Conservation (phyloP, 1,140 invertebrate genomes). For the Drosophila arawakana region DNA sequence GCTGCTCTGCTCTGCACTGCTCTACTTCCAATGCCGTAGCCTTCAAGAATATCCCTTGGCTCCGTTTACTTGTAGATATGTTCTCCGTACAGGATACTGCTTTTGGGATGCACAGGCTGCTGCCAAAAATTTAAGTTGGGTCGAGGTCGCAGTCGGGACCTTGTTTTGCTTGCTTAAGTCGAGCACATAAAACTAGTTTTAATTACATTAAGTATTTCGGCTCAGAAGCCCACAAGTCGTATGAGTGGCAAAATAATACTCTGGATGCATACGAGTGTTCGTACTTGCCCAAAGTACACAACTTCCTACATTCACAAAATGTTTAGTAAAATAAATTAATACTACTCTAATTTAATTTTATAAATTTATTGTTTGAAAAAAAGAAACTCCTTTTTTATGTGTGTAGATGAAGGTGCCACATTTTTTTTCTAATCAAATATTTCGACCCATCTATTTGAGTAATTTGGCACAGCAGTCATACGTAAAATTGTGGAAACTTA, state of each 20-base stretch:
- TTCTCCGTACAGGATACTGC: background rate
- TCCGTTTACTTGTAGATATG: slow-evolving; percentile 1
- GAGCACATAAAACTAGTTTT: slow-evolving; percentile 72
- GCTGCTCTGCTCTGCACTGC: slow-evolving; percentile 32
- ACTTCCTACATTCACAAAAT: no score
- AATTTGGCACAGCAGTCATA: no score
- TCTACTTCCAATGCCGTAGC: background rate
- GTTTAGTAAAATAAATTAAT: no score
- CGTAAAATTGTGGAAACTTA: no score
- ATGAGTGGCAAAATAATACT: slow-evolving; percentile 4
- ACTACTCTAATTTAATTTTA: no score
- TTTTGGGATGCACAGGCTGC: slow-evolving; percentile 6
- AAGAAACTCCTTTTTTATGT: no score
- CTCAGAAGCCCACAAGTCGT: slow-evolving; percentile 28
- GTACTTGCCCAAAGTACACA: background rate
- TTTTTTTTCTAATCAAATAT: no score
- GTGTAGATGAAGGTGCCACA: no score
- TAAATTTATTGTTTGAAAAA: no score
- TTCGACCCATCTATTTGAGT: no score
- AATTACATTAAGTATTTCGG: slow-evolving; percentile 77
- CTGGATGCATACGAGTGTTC: background rate
- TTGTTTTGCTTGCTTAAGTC: slow-evolving; percentile 25
- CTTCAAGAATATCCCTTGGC: slow-evolving; percentile 32
- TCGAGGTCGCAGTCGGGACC: slow-evolving; percentile 11
- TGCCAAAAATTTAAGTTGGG: slow-evolving; percentile 52